phyloP scores from a whole-genome alignment of 2,888 invertebrate species.

The Cancer borealis region DNA sequence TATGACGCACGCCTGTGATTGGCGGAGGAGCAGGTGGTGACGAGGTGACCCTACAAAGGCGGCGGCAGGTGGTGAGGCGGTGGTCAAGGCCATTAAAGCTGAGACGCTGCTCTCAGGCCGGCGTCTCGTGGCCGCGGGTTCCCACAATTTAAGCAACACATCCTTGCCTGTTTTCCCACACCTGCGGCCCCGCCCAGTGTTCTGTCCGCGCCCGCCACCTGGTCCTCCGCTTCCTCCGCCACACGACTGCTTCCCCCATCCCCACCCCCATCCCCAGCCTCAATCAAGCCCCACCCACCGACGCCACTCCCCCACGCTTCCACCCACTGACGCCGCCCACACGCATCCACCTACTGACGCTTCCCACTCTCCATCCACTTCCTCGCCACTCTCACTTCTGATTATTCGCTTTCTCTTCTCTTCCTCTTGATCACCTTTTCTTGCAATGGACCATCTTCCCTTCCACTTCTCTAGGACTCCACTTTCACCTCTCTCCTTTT shows the following conservation, averaged over 20 bases:
- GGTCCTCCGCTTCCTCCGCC: background rate
- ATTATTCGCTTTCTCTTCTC: background rate
- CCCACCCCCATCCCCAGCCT: background rate
- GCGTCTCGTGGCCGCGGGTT: conserved; percentile 37
- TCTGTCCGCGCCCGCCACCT: conserved; percentile 35
- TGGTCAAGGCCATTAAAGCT: conserved; percentile 57
- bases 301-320: background rate
- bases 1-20: background rate
- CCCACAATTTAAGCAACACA: conserved; percentile 61
- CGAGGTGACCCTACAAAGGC: background rate
- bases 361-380: background rate
- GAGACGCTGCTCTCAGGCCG: conserved; percentile 36
- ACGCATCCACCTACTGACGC: background rate
- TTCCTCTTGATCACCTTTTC: background rate
- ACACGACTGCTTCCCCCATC: background rate
- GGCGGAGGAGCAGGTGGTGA: conserved; percentile 26
- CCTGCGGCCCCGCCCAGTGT: conserved; percentile 57
- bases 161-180: conserved; percentile 60
- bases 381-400: background rate
- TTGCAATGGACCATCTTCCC: background rate
- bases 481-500: background rate
- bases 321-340: background rate
- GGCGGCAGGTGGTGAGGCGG: conserved; percentile 23
- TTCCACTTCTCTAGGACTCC: background rate
- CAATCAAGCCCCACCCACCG: background rate